phyloP scores from a whole-genome alignment of 2,797 vertebrate species.

The Karalla daura region DNA sequence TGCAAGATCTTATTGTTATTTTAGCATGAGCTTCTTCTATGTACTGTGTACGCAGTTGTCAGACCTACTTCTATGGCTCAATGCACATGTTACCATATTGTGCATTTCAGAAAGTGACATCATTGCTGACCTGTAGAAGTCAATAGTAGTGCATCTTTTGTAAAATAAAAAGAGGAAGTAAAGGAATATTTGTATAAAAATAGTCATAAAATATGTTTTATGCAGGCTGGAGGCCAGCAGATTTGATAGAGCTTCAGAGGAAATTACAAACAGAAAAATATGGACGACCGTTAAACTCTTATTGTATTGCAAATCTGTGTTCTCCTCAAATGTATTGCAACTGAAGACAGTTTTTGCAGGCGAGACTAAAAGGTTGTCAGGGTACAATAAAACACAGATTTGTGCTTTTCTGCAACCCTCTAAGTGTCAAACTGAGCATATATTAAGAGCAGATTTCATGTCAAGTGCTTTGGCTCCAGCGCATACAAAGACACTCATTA shows the following conservation, averaged over 20 bases:
- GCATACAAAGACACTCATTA: slow-evolving; percentile 7
- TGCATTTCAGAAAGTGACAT: slow-evolving; percentile 79
- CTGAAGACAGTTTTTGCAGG: slow-evolving; percentile 10
- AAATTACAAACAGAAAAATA: slow-evolving; percentile 12
- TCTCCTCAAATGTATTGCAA: slow-evolving; percentile 46
- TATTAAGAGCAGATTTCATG: slow-evolving; percentile 4
- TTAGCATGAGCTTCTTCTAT: slow-evolving; percentile 37
- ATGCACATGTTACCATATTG: slow-evolving; percentile 46
- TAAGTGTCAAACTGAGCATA: slow-evolving; percentile 47
- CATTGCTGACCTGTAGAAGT: slow-evolving; percentile 67
- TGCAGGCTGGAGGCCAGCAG: slow-evolving; percentile 17
- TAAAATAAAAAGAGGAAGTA: slow-evolving; percentile 20
- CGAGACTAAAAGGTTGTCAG: neutral
- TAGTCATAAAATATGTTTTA: slow-evolving; percentile 43
- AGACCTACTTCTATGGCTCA: slow-evolving; percentile 68
- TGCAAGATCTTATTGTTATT: slow-evolving; percentile 45
- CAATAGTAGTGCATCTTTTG: slow-evolving; percentile 75
- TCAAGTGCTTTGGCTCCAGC: slow-evolving; percentile 34
- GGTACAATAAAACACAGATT: slow-evolving; percentile 25
- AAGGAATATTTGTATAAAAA: slow-evolving; percentile 62
- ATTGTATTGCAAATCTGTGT: slow-evolving; percentile 20
- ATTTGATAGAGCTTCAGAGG: slow-evolving; percentile 10
- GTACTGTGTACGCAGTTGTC: slow-evolving; percentile 47
- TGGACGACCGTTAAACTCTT: slow-evolving; percentile 5
- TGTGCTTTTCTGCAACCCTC: slow-evolving; percentile 17